These are phyloP conservation scores for Coilia nasus DNA, from an alignment of 2,797 vertebrate genomes.

Conservation along the genomic window DNA sequence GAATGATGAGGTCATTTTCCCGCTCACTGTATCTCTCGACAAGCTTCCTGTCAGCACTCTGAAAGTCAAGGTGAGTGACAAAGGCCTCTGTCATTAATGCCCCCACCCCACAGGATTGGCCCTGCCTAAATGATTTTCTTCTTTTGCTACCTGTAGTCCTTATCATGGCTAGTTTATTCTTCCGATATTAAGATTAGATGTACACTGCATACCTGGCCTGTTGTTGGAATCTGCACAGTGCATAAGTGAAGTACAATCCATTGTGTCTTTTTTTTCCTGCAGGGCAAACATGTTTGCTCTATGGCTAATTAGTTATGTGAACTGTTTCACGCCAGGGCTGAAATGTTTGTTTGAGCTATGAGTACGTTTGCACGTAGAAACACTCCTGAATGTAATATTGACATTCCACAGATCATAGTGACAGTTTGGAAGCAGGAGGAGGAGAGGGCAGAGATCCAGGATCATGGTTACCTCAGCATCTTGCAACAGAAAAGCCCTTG, in stretches of 20 bases:
- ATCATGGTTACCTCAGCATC: constrained; percentile 87
- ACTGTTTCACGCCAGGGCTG: neutral
- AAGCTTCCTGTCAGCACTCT: constrained; percentile 87
- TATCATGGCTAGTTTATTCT: neutral
- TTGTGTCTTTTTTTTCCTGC: neutral
- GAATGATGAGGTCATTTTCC: constrained; percentile 91
- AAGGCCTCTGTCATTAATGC: neutral
- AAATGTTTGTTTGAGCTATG: neutral
- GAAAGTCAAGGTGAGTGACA: constrained; percentile 86
- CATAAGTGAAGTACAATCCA: neutral
- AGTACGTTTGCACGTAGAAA: neutral
- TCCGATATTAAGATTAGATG: neutral
- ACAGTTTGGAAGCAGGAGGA: constrained; percentile 90
- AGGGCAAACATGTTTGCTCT: neutral
- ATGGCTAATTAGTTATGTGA: neutral
- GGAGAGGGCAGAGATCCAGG: constrained; percentile 85
- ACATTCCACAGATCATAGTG: constrained; percentile 83
- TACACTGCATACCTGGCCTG: neutral
- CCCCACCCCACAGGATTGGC: no score
- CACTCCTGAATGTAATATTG: constrained; percentile 7
- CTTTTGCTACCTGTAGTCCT: neutral
- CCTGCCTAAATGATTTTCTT: neutral
- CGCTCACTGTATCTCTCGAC: constrained; percentile 88
- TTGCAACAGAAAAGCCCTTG: constrained; percentile 87
- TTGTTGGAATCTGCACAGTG: neutral